Evolutionary conservation across 2,888 invertebrate species (phyloP).

Genomic region (Carpatolechia fugitivella): DNA sequence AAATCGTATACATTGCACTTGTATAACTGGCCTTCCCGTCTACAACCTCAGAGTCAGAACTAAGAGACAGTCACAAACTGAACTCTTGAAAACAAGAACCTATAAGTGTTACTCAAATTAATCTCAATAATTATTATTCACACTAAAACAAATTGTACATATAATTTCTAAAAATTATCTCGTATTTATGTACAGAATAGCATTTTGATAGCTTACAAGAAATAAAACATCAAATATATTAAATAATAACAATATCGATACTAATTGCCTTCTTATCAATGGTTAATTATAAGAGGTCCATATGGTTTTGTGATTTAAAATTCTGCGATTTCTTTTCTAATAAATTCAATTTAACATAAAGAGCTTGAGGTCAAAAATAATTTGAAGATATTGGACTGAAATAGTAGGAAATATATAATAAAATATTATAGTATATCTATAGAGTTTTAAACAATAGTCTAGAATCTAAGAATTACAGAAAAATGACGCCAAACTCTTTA

Average conservation of each 20-base stretch:
- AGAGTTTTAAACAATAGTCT: too few species aligned
- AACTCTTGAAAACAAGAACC: conserved; percentile 56
- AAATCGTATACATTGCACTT: conserved; percentile 81
- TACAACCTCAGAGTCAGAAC: conserved; percentile 51
- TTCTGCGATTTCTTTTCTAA: conserved; percentile 38
- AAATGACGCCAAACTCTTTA: conserved; percentile 49
- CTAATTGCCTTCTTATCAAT: conserved; percentile 79
- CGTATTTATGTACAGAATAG: conserved; percentile 74
- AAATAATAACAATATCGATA: conserved; percentile 79
- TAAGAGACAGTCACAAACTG: conserved; percentile 58
- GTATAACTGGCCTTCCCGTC: conserved; percentile 74
- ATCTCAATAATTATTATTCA: conserved; percentile 74
- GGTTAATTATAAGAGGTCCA: conserved; percentile 80
- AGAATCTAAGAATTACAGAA: conserved; percentile 23
- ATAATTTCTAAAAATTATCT: conserved; percentile 72
- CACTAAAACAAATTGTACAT: conserved; percentile 78
- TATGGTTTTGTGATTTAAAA: conserved; percentile 76
- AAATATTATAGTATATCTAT: too few species aligned
- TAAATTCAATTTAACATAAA: conserved; percentile 9
- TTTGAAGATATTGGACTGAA: not conserved
- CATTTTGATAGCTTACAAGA: conserved; percentile 74
- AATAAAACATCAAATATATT: conserved; percentile 80
- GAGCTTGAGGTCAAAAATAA: not conserved
- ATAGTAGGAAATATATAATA: not conserved
- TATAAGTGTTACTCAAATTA: conserved; percentile 64